Evolutionary conservation across 2,113 vertebrate species (phyloP).

Genomic region (Planiliza haematocheilus): DNA sequence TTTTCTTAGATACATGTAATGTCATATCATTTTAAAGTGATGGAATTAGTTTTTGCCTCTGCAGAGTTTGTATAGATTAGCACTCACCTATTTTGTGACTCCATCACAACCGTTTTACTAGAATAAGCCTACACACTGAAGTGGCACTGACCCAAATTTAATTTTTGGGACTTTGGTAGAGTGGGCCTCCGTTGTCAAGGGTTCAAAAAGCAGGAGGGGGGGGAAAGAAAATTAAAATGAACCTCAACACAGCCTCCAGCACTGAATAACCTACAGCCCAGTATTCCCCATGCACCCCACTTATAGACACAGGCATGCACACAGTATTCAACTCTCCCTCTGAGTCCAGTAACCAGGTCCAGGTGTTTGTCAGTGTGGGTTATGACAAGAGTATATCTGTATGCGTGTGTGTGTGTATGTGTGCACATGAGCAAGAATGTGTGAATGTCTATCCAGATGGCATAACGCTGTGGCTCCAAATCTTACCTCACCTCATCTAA

Average conservation of each 20-base stretch:
- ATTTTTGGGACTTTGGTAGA: slow-evolving; percentile 36
- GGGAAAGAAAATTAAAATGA: slow-evolving; percentile 11
- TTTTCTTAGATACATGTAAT: too few relatives aligned
- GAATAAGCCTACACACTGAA: slow-evolving; percentile 4
- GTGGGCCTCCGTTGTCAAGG: slow-evolving; percentile 45
- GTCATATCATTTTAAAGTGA: too few relatives aligned
- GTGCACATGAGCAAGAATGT: slow-evolving; percentile 45
- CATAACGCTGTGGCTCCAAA: slow-evolving; percentile 66
- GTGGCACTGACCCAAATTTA: slow-evolving; percentile 29
- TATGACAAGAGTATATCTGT: slow-evolving; percentile 77
- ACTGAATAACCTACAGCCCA: slow-evolving; percentile 58
- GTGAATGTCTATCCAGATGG: slow-evolving; percentile 77
- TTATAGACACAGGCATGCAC: slow-evolving; percentile 60
- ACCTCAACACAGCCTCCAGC: slow-evolving; percentile 63
- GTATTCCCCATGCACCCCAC: slow-evolving; percentile 62
- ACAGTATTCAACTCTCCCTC: slow-evolving; percentile 55
- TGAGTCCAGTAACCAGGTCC: slow-evolving; percentile 78
- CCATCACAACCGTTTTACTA: background rate
- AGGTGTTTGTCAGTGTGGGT: slow-evolving; percentile 80
- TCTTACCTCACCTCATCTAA: slow-evolving; percentile 79
- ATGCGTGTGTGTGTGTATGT: slow-evolving; percentile 21
- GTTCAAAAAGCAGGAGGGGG: slow-evolving; percentile 8
- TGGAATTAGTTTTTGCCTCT: too few relatives aligned
- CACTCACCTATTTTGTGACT: too few relatives aligned
- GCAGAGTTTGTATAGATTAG: too few relatives aligned